phyloP scores from a whole-genome alignment of 2,797 vertebrate genomes.

The Rhincodon typus region DNA sequence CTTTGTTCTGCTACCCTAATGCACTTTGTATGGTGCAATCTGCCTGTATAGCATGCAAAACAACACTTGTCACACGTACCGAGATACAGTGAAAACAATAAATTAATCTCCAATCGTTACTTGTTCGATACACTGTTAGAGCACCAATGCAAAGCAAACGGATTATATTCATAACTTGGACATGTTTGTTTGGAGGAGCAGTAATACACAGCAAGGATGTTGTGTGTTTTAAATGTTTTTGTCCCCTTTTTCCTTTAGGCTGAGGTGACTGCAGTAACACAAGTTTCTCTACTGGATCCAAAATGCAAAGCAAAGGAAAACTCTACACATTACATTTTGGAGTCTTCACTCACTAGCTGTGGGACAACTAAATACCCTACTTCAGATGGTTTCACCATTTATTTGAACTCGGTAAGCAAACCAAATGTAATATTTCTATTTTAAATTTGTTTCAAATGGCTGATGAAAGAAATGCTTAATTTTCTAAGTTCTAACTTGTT shows the following conservation, averaged over 20 bases:
- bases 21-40: too few species aligned
- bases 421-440: neutral
- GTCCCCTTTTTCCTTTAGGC: conserved; percentile 57
- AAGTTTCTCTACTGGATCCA: conserved; percentile 79
- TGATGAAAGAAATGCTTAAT: too few species aligned
- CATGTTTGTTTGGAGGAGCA: neutral
- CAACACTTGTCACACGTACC: too few species aligned
- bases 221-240: conserved; percentile 39
- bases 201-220: neutral
- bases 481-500: too few species aligned
- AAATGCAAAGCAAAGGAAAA: conserved; percentile 81
- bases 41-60: too few species aligned
- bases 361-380: conserved; percentile 59
- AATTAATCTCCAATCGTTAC: too few species aligned
- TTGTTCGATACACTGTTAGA: neutral
- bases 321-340: conserved; percentile 85
- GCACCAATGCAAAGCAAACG: neutral
- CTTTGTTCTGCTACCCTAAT: too few species aligned
- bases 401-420: conserved; percentile 85
- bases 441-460: neutral
- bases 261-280: conserved; percentile 63
- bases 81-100: too few species aligned
- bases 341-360: conserved; percentile 73
- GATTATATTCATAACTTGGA: neutral
- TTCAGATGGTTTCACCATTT: conserved; percentile 54